Evolutionary conservation across 1,140 invertebrate species (phyloP), one percentile per base, ranked within the genome.

Genomic region (Drosophila athabasca): DNA sequence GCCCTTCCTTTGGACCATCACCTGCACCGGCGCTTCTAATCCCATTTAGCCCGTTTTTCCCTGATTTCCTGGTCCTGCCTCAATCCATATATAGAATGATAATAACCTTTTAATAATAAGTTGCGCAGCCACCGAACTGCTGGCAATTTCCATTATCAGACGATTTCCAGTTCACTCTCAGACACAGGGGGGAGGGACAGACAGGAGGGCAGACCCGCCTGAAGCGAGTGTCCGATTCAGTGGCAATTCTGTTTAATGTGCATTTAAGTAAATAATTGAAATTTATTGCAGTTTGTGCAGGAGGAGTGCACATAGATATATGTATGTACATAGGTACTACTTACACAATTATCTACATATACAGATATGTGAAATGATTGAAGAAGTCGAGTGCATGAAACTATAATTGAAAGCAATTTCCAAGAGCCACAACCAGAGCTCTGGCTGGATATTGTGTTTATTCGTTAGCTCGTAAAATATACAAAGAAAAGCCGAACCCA

Each of bases 241-340:
- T 64, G 54, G 44, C 68, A 83, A 77, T 78, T 78, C 64, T 66
- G 59, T 51, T 84, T 85, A 85, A 79, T 79, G 76, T 51, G 67
- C 52, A 66, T 73, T 79, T 72, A 84, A 84, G 80, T 73, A 80
- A 80, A 76, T 76, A 85, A 84, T 84, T 84, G 80, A 84, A 84
- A 84, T 84, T 84, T 84, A 85, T 84, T 65, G 68, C 76, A 54
- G 44, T 66, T 67, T 59, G 17, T 26, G 50, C 57, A 39, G 24
- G 11, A 19, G 58, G 9, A 13, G n/a, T 11, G 29, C 45, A 55
- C 72, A 66, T 66, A 66, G 67, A 62, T 39, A 39, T 11, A 39
- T 5, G 24, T 39, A 39, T n/a, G 1, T 19, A 19, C 17, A 19
- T 19, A 19, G 35, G 9, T 13, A 39, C 35, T 39, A 13, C 35